These are phyloP conservation scores for Pangasius djambal DNA, from an alignment of 2,797 vertebrate species.

Conservation along the genomic window DNA sequence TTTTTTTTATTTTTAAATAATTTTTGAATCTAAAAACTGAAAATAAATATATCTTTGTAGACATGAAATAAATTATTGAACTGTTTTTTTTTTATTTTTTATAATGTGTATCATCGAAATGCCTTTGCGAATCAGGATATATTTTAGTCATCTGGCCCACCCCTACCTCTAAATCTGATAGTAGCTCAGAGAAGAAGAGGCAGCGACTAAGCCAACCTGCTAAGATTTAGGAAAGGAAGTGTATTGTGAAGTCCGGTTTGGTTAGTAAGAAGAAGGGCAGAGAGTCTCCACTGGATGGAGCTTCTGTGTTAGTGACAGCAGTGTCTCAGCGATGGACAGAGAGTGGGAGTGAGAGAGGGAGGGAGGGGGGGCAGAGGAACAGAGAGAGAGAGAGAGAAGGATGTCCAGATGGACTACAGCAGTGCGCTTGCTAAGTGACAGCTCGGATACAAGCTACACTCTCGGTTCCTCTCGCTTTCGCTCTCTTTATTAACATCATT, in stretches of 20 bases:
- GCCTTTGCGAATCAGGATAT: not conserved
- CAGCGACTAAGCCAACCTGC: not conserved
- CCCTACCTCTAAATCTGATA: not conserved
- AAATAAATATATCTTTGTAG: not conserved
- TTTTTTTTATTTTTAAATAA: not conserved
- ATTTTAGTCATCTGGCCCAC: not conserved
- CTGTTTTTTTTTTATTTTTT: not conserved
- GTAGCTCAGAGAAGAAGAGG: not conserved
- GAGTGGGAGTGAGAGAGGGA: conserved; percentile 56
- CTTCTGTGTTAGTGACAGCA: conserved; percentile 64
- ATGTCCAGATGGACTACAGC: conserved; percentile 67
- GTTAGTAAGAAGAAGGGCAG: conserved; percentile 11
- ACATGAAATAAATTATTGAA: not conserved
- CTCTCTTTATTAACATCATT: not conserved
- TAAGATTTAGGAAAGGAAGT: not conserved
- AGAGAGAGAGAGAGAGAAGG: conserved; percentile 43
- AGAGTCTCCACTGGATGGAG: conserved; percentile 76
- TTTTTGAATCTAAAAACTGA: not conserved
- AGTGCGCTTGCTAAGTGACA: conserved; percentile 52
- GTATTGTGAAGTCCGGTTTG: not conserved
- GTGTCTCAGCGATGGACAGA: conserved; percentile 13
- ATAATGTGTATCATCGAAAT: not conserved
- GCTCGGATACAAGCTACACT: conserved; percentile 15
- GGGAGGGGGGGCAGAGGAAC: conserved; percentile 28
- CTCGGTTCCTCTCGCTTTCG: conserved; percentile 9